A percentile compares a stretch with the other conserved stretches of the same genome.
phyloP scores from a whole-genome alignment of 2,113 vertebrate genomes.

The Phaethornis superciliosus region DNA sequence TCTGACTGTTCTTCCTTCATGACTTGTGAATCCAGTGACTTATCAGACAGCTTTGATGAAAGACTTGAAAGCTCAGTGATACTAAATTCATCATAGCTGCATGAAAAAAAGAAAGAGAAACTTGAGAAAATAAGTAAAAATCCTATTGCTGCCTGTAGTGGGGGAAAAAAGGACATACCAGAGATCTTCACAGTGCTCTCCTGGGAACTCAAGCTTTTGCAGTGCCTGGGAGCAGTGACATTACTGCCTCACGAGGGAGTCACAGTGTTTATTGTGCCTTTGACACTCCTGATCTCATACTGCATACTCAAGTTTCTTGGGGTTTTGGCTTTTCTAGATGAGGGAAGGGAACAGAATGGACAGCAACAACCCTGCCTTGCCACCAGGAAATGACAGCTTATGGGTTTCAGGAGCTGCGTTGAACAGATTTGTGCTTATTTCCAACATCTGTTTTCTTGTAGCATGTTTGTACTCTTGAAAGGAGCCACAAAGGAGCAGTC shows the following conservation, averaged over 20 bases:
- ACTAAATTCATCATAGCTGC: background rate
- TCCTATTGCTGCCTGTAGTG: background rate
- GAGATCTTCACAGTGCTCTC: background rate
- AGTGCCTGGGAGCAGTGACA: background rate
- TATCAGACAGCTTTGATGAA: background rate
- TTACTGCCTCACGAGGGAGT: background rate
- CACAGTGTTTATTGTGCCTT: background rate
- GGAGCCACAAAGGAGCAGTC: constrained; percentile 98
- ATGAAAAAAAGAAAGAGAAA: background rate
- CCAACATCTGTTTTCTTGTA: constrained; percentile 66
- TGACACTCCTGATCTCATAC: background rate
- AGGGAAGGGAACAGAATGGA: background rate
- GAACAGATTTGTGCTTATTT: background rate
- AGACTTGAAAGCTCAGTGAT: background rate
- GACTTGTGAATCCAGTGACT: background rate
- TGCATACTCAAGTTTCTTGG: background rate
- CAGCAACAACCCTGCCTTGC: background rate
- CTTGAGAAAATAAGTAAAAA: background rate
- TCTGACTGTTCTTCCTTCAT: background rate
- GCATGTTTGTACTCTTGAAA: constrained; percentile 97
- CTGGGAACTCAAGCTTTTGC: background rate
- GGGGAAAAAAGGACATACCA: fast-evolving
- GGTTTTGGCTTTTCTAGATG: background rate
- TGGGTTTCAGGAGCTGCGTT: background rate
- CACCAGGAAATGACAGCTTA: background rate